These are phyloP conservation scores for Pitta sordida DNA, from an alignment of 2,113 vertebrate genomes.

Conservation along the genomic window DNA sequence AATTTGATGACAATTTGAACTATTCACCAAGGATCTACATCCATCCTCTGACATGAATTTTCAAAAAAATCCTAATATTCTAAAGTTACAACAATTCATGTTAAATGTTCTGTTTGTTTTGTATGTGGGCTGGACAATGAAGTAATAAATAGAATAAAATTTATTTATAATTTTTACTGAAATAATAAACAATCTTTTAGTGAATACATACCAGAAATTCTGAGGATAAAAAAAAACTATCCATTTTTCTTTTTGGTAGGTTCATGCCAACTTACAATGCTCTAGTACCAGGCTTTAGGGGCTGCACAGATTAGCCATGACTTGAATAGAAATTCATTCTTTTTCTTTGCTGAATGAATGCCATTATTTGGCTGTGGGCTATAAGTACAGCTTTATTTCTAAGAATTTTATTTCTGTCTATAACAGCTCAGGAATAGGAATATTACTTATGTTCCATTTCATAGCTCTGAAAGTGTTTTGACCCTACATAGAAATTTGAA, in stretches of 20 bases:
- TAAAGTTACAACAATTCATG: background rate
- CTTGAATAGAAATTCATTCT: slow-evolving; percentile 56
- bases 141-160: background rate
- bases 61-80: background rate
- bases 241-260: background rate
- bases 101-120: background rate
- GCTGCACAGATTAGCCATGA: slow-evolving; percentile 27
- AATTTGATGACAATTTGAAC: background rate
- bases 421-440: slow-evolving; percentile 41
- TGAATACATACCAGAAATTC: background rate
- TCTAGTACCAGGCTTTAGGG: background rate
- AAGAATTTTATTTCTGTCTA: slow-evolving; percentile 55
- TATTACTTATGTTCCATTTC: slow-evolving; percentile 60
- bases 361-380: slow-evolving; percentile 46
- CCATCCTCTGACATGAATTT: background rate
- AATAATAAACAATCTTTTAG: background rate
- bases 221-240: background rate
- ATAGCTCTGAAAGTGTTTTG: slow-evolving; percentile 53
- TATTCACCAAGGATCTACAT: background rate
- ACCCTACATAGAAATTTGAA: slow-evolving; percentile 62
- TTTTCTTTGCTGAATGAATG: slow-evolving; percentile 50
- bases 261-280: background rate
- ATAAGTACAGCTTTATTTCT: slow-evolving; percentile 41
- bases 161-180: background rate
- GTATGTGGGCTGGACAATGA: fast-evolving